A percentile compares a stretch with the other conserved stretches of the same genome.
These are phyloP conservation scores for Strix aluco DNA, from an alignment of 2,113 vertebrate genomes.

Conservation along the genomic window DNA sequence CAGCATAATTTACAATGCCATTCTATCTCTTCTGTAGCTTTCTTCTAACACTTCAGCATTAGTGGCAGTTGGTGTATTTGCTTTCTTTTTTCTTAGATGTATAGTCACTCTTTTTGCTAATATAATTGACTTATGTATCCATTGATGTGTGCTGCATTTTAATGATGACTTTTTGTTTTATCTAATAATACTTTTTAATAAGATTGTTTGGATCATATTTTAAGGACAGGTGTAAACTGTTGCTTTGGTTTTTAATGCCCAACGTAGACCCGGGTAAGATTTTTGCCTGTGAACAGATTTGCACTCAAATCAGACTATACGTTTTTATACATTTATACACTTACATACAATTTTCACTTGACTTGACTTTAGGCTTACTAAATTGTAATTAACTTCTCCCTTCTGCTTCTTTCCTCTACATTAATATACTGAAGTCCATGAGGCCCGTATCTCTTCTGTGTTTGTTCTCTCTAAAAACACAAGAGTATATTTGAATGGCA, in stretches of 20 bases:
- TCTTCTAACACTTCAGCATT: neutral
- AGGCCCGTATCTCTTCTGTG: neutral
- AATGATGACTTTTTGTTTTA: slow-evolving; percentile 18
- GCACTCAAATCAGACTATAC: neutral
- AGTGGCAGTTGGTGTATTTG: neutral
- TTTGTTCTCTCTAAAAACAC: neutral
- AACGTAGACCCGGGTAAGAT: neutral
- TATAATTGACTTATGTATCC: neutral
- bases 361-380: neutral
- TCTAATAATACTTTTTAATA: neutral
- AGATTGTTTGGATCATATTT: neutral
- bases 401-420: neutral
- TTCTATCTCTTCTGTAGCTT: neutral
- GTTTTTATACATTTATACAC: neutral
- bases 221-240: neutral
- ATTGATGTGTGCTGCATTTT: slow-evolving; percentile 19
- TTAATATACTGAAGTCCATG: neutral
- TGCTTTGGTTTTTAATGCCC: neutral
- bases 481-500: neutral
- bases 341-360: neutral
- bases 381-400: neutral
- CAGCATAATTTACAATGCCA: neutral
- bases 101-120: neutral
- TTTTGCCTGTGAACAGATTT: neutral
- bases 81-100: neutral